Evolutionary conservation across 2,888 invertebrate genomes (phyloP).

Genomic region (Oligia fasciuncula): DNA sequence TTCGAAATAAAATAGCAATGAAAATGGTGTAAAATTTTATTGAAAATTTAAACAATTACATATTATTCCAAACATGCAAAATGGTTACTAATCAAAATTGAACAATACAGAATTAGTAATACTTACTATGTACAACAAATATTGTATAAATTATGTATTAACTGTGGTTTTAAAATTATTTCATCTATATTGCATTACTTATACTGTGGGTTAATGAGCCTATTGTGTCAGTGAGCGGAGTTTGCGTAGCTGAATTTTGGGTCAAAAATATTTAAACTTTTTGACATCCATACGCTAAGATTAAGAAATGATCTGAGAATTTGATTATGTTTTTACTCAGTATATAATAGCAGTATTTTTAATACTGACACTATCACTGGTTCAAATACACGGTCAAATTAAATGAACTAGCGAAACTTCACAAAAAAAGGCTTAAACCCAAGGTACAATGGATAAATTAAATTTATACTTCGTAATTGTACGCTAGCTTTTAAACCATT

Average conservation of each 20-base stretch:
- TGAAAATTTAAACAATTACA: slow-evolving; percentile 51
- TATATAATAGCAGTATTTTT: not conserved
- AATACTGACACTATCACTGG: not conserved
- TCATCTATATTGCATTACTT: not conserved
- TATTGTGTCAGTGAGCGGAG: no score
- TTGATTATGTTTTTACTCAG: not conserved
- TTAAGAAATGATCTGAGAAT: not conserved
- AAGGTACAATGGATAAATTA: no score
- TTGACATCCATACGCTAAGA: no score
- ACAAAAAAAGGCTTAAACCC: no score
- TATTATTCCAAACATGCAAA: slow-evolving; percentile 43
- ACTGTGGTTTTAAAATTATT: slow-evolving; percentile 29
- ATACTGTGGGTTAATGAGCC: no score
- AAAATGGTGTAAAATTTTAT: slow-evolving; percentile 54
- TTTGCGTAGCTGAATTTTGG: no score
- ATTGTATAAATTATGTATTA: slow-evolving; percentile 14
- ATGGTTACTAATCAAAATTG: slow-evolving; percentile 46
- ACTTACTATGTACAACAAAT: slow-evolving; percentile 51
- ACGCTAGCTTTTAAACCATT: no score
- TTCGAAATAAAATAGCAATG: slow-evolving; percentile 5
- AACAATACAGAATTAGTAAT: slow-evolving; percentile 49
- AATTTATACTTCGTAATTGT: no score
- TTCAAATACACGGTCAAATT: not conserved
- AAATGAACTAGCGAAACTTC: not conserved
- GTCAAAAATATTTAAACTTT: no score